A percentile compares a stretch with the other conserved stretches of the same genome.
phyloP scores from a whole-genome alignment of 2,888 invertebrate genomes.

The Pocota personata region DNA sequence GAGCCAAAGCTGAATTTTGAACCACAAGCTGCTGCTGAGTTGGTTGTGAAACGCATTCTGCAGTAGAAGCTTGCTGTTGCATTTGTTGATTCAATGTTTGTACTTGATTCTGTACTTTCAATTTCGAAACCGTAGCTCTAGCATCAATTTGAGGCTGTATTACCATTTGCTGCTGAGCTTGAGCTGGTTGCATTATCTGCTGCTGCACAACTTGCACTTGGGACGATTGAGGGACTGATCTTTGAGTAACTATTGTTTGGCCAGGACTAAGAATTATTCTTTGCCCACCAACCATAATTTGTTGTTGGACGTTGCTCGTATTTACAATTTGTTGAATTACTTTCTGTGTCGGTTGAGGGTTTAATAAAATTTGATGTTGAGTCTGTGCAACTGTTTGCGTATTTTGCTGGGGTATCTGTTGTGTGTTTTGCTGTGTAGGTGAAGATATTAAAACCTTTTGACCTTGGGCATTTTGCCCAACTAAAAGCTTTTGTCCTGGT shows the following conservation, averaged over 20 bases:
- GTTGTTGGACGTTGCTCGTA: slow-evolving; percentile 82
- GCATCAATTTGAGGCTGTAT: slow-evolving; percentile 50
- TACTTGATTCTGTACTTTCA: slow-evolving; percentile 65
- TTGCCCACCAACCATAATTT: slow-evolving; percentile 82
- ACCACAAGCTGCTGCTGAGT: slow-evolving; percentile 88
- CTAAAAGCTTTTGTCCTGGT: slow-evolving; percentile 80
- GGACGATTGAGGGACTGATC: slow-evolving; percentile 80
- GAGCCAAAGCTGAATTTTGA: slow-evolving; percentile 90
- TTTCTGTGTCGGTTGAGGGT: slow-evolving; percentile 79
- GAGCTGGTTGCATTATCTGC: slow-evolving; percentile 76
- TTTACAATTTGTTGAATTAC: slow-evolving; percentile 82
- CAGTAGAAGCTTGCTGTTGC: slow-evolving; percentile 55
- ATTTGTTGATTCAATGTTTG: slow-evolving; percentile 76
- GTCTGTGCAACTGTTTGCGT: slow-evolving; percentile 52
- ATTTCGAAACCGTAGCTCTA: slow-evolving; percentile 34
- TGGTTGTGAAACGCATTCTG: slow-evolving; percentile 72
- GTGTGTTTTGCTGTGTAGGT: slow-evolving; percentile 74
- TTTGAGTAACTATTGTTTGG: slow-evolving; percentile 82
- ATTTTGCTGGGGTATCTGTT: slow-evolving; percentile 54
- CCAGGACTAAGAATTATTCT: slow-evolving; percentile 82
- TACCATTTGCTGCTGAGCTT: slow-evolving; percentile 65
- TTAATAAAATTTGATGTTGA: slow-evolving; percentile 75
- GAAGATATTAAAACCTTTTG: slow-evolving; percentile 82
- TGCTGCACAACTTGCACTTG: slow-evolving; percentile 79
- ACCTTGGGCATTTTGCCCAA: slow-evolving; percentile 81